Conservation (phyloP, 2,797 vertebrate genomes). For the Gymnothorax reevesii region DNA sequence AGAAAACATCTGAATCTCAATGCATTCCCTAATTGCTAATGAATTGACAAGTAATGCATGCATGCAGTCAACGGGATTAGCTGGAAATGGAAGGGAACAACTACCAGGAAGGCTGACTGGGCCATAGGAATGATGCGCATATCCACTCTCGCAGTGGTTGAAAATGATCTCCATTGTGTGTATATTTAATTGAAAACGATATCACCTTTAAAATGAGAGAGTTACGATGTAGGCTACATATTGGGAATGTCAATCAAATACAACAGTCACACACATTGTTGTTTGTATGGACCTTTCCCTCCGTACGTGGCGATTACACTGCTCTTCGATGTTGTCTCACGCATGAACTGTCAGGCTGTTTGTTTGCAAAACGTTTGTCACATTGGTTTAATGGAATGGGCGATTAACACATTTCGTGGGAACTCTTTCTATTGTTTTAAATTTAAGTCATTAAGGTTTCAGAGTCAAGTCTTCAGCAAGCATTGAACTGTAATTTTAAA, state of each 20-base stretch:
- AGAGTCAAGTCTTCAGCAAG: background rate
- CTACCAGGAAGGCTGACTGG: slow-evolving; percentile 14
- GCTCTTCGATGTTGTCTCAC: background rate
- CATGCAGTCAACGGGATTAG: slow-evolving; percentile 74
- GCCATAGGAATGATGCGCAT: background rate
- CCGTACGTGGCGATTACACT: background rate
- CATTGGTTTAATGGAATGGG: slow-evolving; percentile 42
- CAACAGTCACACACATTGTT: no score
- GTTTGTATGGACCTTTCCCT: background rate
- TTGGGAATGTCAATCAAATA: background rate
- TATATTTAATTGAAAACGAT: background rate
- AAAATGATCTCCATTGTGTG: background rate
- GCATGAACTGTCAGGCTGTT: slow-evolving; percentile 32
- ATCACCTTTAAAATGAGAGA: no score
- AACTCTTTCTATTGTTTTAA: slow-evolving; percentile 53
- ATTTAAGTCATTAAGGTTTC: slow-evolving; percentile 57
- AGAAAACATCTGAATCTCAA: slow-evolving; percentile 73
- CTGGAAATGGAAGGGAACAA: slow-evolving; percentile 49
- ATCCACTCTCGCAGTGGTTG: background rate
- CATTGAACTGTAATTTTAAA: background rate
- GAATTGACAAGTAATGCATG: slow-evolving; percentile 72
- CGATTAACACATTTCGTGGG: slow-evolving; percentile 57
- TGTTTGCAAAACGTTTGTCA: slow-evolving; percentile 57
- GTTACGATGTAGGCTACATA: no score
- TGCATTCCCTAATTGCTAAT: slow-evolving; percentile 66